Percentiles rank a stretch among this genome's conserved stretches.
Evolutionary conservation across 1,140 invertebrate species (phyloP).

Genomic region (Lordiphosa mommai): DNA sequence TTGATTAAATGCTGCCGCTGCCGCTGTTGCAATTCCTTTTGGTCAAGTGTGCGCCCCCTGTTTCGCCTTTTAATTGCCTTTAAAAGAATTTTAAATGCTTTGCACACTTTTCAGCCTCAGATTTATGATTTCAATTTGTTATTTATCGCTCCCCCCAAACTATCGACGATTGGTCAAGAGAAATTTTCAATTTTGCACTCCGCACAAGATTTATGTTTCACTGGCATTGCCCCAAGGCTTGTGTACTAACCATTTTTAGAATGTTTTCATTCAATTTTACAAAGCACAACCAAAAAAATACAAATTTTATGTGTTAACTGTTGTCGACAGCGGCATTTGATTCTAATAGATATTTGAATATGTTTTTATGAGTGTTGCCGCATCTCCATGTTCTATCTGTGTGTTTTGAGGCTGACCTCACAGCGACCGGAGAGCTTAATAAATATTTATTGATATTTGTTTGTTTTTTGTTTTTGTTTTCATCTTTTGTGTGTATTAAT

Average conservation of each 20-base stretch:
- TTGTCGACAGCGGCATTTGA: constrained; percentile 44
- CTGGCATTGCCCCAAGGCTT: neutral
- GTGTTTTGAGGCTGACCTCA: constrained; percentile 5
- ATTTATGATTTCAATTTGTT: constrained; percentile 70
- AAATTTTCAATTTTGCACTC: constrained; percentile 56
- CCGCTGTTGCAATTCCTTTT: neutral
- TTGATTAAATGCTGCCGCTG: constrained; percentile 49
- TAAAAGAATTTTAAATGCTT: constrained; percentile 52
- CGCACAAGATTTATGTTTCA: constrained; percentile 59
- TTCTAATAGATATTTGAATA: constrained; percentile 55
- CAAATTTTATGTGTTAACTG: constrained; percentile 64
- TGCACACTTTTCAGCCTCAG: constrained; percentile 40
- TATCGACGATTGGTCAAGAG: constrained; percentile 2
- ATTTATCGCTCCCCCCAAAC: constrained; percentile 40
- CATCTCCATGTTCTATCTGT: neutral
- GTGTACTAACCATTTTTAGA: constrained; percentile 19
- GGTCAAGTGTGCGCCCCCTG: neutral
- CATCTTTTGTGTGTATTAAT: neutral
- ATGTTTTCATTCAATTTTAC: constrained; percentile 21
- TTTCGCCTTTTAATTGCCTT: constrained; percentile 56
- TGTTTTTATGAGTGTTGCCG: constrained; percentile 26
- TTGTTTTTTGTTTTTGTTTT: constrained; percentile 15
- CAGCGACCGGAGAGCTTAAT: constrained; percentile 30
- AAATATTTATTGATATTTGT: constrained; percentile 64
- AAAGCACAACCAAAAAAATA: constrained; percentile 18